Evolutionary conservation across 2,888 invertebrate genomes (phyloP).

Genomic region (Toxonevra muliebris): DNA sequence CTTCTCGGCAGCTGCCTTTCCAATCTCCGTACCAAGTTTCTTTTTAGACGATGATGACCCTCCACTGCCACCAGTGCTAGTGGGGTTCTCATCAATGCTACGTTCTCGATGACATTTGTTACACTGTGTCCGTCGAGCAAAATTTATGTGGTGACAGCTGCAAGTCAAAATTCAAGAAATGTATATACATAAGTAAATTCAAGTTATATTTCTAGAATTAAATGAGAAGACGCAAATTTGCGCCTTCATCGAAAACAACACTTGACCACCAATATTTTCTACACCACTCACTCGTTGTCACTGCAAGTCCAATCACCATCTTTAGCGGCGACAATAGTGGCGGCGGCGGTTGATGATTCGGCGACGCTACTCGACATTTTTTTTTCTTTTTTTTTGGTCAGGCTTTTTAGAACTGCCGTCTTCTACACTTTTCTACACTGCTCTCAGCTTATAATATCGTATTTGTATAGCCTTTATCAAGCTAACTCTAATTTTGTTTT

Average conservation of each 20-base stretch:
- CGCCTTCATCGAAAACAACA: slow-evolving; percentile 37
- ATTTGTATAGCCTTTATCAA: neutral
- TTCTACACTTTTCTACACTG: neutral
- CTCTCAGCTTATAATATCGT: neutral
- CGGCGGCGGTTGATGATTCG: slow-evolving; percentile 22
- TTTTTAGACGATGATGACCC: slow-evolving; percentile 66
- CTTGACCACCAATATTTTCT: slow-evolving; percentile 37
- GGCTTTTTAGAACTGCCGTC: slow-evolving; percentile 7
- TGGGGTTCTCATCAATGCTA: slow-evolving; percentile 42
- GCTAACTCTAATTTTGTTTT: neutral
- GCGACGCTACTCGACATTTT: slow-evolving; percentile 39
- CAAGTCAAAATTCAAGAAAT: slow-evolving; percentile 36
- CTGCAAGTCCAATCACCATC: slow-evolving; percentile 57
- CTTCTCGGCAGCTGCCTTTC: slow-evolving; percentile 97
- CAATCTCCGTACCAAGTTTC: slow-evolving; percentile 94
- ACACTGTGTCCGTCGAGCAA: slow-evolving; percentile 88
- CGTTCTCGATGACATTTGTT: slow-evolving; percentile 77
- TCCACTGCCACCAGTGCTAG: slow-evolving; percentile 46
- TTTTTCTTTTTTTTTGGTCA: neutral
- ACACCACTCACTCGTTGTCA: slow-evolving; percentile 62
- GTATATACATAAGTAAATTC: slow-evolving; percentile 2
- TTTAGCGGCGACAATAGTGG: slow-evolving; percentile 27
- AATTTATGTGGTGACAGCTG: slow-evolving; percentile 92
- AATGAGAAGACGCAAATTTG: slow-evolving; percentile 37
- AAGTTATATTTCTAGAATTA: no score